Evolutionary conservation across 2,888 invertebrate species (phyloP), one percentile per base, ranked within the genome.

Genomic region (Magallana nippona): DNA sequence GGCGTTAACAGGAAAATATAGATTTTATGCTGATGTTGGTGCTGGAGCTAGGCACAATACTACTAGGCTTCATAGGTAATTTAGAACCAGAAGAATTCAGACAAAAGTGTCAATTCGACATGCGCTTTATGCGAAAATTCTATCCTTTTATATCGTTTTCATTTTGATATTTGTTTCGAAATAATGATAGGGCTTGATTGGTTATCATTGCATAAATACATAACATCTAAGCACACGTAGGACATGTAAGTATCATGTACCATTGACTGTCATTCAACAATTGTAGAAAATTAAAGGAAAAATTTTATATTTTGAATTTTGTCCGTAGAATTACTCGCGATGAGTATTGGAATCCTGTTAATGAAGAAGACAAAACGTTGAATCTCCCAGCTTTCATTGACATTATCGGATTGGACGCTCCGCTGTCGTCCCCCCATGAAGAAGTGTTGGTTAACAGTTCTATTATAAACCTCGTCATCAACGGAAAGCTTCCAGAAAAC

Each of bases 401-500:
- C 11, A 71, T 71, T 5, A 71, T 71, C 2, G 71, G 71, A 27
- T 32, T 71, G 71, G 71, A 71, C 71, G 22, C 71, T 27, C 71
- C 32, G 22, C 71, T 71, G 27, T 71, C 71, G 3, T 15, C 71
- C 32, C 27, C 13, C 15, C 27, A 71, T 13, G 32, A 71, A 11
- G 32, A 71, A 13, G 71, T 32, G 11, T 27, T 32, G 13, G 32
- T 71, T 2, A 71, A 71, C 11, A 71, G 71, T 27, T 32, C 10
- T 22, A 13, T 71, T 15, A 71, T 71, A 32, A 71, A 71, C 27
- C 71, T 71, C 1, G 32, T 71, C 27, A 71, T 71, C 10, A 1
- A 27, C 71, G 71, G 71, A 22, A 71, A 13, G 32, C 71, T 71
- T 15, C 17, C 71, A 15, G 71, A 71, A 22, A 15, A 71, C 1